These are phyloP conservation scores for Zaprionus nigranus DNA, from an alignment of 1,140 invertebrate species.

Conservation along the genomic window DNA sequence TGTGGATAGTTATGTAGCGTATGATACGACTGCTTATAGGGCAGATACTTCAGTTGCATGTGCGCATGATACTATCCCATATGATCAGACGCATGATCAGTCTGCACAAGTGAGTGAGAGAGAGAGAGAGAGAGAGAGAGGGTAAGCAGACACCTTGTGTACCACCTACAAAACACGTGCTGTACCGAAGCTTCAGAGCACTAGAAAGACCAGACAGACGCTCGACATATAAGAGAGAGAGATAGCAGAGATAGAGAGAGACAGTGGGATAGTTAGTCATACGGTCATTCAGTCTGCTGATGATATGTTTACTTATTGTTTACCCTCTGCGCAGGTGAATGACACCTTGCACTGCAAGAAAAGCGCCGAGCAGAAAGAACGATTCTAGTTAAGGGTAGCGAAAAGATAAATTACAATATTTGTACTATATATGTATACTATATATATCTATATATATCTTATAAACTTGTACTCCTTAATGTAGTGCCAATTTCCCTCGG, in stretches of 20 bases:
- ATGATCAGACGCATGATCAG: slow-evolving; percentile 17
- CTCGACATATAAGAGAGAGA: no score
- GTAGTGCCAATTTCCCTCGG: no score
- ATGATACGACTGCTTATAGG: slow-evolving; percentile 12
- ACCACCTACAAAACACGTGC: slow-evolving; percentile 26
- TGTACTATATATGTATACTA: no score
- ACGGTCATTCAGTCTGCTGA: slow-evolving; percentile 16
- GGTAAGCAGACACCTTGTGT: slow-evolving; percentile 17
- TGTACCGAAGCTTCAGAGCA: slow-evolving; percentile 4
- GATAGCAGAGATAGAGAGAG: no score
- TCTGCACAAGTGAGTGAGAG: not conserved
- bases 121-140: not conserved
- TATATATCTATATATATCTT: no score
- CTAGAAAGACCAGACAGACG: not conserved
- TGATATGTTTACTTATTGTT: slow-evolving; percentile 21
- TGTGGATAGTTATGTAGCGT: not conserved
- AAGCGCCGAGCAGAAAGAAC: not conserved
- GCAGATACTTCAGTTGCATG: slow-evolving; percentile 15
- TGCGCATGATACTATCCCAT: slow-evolving; percentile 19
- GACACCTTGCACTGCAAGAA: slow-evolving; percentile 31
- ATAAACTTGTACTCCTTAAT: no score
- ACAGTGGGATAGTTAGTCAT: slow-evolving; percentile 6
- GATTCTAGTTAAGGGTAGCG: not conserved
- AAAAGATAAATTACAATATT: no score
- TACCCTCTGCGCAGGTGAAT: slow-evolving; percentile 31